These are phyloP conservation scores for Tetramorium alpestre DNA, from an alignment of 1,140 invertebrate genomes.

Conservation along the genomic window DNA sequence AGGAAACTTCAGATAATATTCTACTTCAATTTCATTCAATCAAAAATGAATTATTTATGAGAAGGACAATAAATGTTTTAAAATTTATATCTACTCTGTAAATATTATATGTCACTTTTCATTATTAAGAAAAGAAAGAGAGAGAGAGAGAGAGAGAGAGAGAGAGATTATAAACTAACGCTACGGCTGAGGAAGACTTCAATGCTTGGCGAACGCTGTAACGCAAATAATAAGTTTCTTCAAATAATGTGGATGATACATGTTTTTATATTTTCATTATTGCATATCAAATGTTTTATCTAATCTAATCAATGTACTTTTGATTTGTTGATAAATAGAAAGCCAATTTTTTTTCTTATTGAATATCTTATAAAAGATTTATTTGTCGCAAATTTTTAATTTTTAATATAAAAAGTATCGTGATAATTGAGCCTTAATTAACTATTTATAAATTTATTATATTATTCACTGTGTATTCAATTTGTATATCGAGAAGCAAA, in stretches of 20 bases:
- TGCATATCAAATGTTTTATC: neutral
- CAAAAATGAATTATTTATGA: conserved; percentile 10
- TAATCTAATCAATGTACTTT: neutral
- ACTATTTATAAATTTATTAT: neutral
- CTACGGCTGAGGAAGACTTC: conserved; percentile 33
- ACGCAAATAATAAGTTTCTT: conserved; percentile 12
- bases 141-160: neutral
- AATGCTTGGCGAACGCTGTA: conserved; percentile 35
- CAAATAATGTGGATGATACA: neutral
- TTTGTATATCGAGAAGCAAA: neutral
- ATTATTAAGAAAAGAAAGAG: neutral
- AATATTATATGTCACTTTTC: neutral
- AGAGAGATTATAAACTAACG: conserved; percentile 6
- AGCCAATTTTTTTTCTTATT: neutral
- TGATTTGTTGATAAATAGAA: neutral
- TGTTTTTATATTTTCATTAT: neutral
- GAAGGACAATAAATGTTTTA: neutral
- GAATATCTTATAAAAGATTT: neutral
- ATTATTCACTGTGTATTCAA: neutral
- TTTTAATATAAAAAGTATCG: neutral
- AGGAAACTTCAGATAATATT: neutral
- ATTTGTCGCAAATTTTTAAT: neutral
- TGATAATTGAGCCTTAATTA: neutral
- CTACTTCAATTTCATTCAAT: neutral
- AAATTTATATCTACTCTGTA: neutral